Evolutionary conservation across 2,888 invertebrate species (phyloP).

Genomic region (Sarcophaga rosellei): DNA sequence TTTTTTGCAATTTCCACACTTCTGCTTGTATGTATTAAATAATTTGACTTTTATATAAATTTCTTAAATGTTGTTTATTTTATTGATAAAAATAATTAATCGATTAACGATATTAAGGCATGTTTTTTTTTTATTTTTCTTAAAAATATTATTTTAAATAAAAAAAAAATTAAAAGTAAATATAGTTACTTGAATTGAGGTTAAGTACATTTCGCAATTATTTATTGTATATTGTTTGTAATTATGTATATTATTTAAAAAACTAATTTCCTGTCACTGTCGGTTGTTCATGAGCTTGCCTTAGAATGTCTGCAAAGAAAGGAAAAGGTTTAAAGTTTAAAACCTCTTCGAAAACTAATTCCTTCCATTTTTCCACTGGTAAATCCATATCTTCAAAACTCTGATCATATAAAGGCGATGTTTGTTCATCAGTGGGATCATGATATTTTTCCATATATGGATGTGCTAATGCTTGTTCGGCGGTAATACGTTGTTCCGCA

Average conservation of each 20-base stretch:
- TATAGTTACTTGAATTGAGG: conserved; percentile 46
- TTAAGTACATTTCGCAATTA: conserved; percentile 60
- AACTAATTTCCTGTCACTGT: conserved; percentile 24
- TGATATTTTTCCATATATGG: conserved; percentile 93
- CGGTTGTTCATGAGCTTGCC: conserved; percentile 69
- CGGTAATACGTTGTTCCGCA: conserved; percentile 94
- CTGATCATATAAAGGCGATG: conserved; percentile 94
- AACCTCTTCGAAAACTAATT: conserved; percentile 92
- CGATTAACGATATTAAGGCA: conserved; percentile 33
- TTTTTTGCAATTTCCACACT: too few relatives aligned
- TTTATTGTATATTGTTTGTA: conserved; percentile 12
- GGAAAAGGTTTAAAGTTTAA: conserved; percentile 89
- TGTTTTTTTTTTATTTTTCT: conserved; percentile 19
- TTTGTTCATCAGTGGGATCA: conserved; percentile 97
- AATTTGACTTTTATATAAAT: too few relatives aligned
- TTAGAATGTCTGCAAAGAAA: conserved; percentile 75
- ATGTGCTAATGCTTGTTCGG: conserved; percentile 83
- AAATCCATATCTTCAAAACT: conserved; percentile 97
- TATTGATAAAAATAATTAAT: conserved; percentile 7
- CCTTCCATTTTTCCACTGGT: conserved; percentile 96
- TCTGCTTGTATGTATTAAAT: too few relatives aligned
- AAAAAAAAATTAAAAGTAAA: conserved; percentile 18
- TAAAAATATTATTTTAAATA: conserved; percentile 28
- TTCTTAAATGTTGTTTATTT: background rate
- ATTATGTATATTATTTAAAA: background rate